Conservation (phyloP, 2,797 vertebrate species). For the Cercopithecus diana region DNA sequence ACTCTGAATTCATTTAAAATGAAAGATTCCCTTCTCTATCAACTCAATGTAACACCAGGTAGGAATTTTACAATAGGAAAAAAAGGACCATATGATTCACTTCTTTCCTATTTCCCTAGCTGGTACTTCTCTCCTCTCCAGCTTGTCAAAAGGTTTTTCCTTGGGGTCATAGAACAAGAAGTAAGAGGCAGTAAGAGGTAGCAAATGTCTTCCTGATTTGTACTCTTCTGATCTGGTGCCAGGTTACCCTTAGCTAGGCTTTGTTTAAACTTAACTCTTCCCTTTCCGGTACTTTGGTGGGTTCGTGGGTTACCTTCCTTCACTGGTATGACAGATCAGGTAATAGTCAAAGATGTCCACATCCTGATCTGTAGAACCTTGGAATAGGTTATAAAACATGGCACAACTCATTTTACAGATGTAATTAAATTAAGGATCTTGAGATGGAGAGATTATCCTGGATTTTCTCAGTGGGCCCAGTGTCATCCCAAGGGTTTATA, state of each 20-base stretch:
- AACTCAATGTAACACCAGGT: neutral
- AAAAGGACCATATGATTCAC: neutral
- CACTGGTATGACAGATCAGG: neutral
- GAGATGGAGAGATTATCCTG: neutral
- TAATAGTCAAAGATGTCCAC: neutral
- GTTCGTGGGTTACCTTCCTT: neutral
- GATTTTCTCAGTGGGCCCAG: neutral
- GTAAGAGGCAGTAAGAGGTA: neutral
- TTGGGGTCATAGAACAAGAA: neutral
- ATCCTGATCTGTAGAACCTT: neutral
- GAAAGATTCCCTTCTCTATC: neutral
- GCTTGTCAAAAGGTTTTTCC: neutral
- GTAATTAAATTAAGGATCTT: neutral
- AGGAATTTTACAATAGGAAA: neutral
- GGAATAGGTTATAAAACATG: neutral
- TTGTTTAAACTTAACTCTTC: neutral
- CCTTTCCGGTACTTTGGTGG: neutral
- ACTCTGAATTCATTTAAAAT: neutral
- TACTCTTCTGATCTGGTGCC: neutral
- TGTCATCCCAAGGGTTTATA: neutral
- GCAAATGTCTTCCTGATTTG: neutral
- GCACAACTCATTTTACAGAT: neutral
- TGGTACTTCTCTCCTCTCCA: neutral
- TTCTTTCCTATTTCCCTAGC: neutral
- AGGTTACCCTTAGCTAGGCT: neutral